Conservation (phyloP, 2,113 vertebrate genomes). For the Prunella fulvescens region DNA sequence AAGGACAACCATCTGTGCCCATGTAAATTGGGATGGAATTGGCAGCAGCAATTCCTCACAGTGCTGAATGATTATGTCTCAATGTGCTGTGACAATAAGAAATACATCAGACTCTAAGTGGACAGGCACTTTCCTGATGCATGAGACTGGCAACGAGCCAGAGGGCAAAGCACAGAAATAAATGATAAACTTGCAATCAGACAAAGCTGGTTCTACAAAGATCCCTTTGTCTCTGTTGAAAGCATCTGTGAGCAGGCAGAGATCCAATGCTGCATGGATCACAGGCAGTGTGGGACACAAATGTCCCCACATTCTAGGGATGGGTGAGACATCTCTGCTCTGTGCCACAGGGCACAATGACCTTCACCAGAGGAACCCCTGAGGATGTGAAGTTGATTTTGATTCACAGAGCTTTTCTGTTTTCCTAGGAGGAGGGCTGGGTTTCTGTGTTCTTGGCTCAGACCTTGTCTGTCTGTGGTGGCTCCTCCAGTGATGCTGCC, state of each 20-base stretch:
- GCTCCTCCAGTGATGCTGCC: neutral
- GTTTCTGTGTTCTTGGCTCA: neutral
- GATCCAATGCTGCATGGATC: neutral
- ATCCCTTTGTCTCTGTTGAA: neutral
- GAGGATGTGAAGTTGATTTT: neutral
- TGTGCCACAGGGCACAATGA: neutral
- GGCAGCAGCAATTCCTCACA: neutral
- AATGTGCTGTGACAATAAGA: neutral
- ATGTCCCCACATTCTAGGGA: neutral
- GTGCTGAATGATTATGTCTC: neutral
- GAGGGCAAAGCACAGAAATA: neutral
- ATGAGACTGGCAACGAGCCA: neutral
- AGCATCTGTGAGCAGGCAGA: neutral
- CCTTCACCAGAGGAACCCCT: neutral
- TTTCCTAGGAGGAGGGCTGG: neutral
- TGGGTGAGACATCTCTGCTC: neutral
- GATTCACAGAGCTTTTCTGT: neutral
- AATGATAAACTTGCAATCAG: neutral
- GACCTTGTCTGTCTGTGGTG: neutral
- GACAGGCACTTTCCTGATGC: neutral
- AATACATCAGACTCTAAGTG: neutral
- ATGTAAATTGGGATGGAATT: neutral
- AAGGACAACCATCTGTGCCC: neutral
- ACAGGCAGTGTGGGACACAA: neutral
- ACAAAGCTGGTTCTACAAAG: neutral